Conservation (phyloP, 1,140 invertebrate genomes). For the Eriosoma lanigerum region DNA sequence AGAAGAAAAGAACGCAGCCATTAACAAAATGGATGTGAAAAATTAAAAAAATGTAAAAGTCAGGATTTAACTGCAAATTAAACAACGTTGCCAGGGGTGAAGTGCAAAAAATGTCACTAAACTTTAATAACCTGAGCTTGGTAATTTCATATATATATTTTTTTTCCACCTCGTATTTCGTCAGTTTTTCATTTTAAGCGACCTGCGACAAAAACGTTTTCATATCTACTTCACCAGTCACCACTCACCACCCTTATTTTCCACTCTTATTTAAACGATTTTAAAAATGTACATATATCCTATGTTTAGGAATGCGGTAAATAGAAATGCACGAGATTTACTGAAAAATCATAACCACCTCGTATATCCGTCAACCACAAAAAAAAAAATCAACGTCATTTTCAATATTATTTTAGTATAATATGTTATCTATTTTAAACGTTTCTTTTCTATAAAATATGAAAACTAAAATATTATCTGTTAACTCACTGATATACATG, state of each 20-base stretch:
- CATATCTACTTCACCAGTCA: neutral
- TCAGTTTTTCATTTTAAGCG: slow-evolving; percentile 43
- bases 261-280: slow-evolving; percentile 18
- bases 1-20: slow-evolving; percentile 5
- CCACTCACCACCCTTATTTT: neutral
- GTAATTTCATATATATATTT: slow-evolving; percentile 22
- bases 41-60: slow-evolving; percentile 37
- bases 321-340: neutral
- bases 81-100: neutral
- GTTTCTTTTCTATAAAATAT: too few species aligned
- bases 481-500: too few species aligned
- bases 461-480: too few species aligned
- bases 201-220: slow-evolving; percentile 37
- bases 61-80: slow-evolving; percentile 41
- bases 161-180: slow-evolving; percentile 34
- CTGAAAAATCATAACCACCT: neutral
- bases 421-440: neutral
- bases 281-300: slow-evolving; percentile 14
- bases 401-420: neutral
- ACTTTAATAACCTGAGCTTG: slow-evolving; percentile 35
- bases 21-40: slow-evolving; percentile 41
- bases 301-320: slow-evolving; percentile 14
- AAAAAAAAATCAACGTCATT: neutral
- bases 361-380: neutral
- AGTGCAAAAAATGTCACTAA: slow-evolving; percentile 14